Evolutionary conservation across 2,113 vertebrate species (phyloP), one percentile per base, ranked within the genome.

Genomic region (Talpa occidentalis): DNA sequence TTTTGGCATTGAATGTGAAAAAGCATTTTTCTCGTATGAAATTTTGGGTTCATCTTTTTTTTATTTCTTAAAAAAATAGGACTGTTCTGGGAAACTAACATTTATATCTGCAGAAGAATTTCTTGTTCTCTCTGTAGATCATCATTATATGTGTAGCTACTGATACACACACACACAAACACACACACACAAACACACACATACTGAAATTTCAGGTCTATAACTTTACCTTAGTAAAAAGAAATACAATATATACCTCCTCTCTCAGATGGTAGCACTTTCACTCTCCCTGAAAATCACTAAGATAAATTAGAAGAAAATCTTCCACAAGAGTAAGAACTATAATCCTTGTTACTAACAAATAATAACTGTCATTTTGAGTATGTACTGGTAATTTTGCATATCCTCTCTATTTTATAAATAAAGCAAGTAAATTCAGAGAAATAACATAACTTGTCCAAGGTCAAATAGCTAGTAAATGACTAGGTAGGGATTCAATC

Each of bases 41-140:
- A 93, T 93, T 95, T 90, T 82, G 47, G 28, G 69, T 95, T 95
- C 91, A 94, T 82, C 28, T 82, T 90, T 96, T 96, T 96, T 95
- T 95, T 84, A 77, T 85, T 67, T 82, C 91, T 74, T 77, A 77
- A 88, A 88, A 86, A 93, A 89, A 11, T n/a, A 79, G 37, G n/a
- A 90, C n/a, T 1, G 72, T 90, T 88, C 35, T 22, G 85, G 84
- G 80, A 49, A 94, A 64, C 56, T 76, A 81, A 85, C 15, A 69
- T 47, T 69, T 78, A 64, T 91, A 82, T 78, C 30, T 54, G 28
- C 83, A 74, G 52, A 83, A 77, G 42, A 84, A 69, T 84, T 87
- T 81, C 67, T 92, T 90, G 7, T 92, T 95, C 66, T 69, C 52
- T 70, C n/a, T 96, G 49, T 69, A 91, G 40, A 59, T 87, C 14